A percentile compares a stretch with the other conserved stretches of the same genome.
Evolutionary conservation across 2,797 vertebrate genomes (phyloP).

Genomic region (Vultur gryphus): DNA sequence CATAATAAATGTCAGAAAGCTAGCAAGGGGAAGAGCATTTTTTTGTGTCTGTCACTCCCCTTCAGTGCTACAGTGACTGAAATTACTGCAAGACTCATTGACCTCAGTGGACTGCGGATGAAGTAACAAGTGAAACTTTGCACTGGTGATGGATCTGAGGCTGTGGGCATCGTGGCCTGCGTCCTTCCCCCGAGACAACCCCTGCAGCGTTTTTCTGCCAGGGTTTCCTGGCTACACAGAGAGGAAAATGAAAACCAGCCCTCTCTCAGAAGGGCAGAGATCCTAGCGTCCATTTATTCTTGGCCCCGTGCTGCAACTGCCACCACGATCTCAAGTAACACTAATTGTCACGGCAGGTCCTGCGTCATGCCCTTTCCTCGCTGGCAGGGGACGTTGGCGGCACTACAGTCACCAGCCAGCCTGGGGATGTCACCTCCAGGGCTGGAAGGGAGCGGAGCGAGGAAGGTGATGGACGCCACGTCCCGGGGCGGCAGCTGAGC

Average conservation of each 20-base stretch:
- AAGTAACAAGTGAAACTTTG: too few species aligned
- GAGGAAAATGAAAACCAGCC: not conserved
- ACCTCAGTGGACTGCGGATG: too few species aligned
- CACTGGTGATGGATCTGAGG: not conserved
- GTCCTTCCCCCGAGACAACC: not conserved
- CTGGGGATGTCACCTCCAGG: not conserved
- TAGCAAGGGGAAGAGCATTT: too few species aligned
- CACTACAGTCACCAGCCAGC: not conserved
- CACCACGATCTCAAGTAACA: accelerated
- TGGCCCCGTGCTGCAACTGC: not conserved
- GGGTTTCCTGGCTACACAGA: too few species aligned
- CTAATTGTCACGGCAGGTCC: not conserved
- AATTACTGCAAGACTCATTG: not conserved
- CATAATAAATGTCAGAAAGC: not conserved
- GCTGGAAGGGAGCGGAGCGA: not conserved
- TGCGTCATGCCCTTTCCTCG: not conserved
- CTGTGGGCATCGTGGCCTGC: accelerated
- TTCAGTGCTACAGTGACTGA: too few species aligned
- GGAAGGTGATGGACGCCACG: accelerated
- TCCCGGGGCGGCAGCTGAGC: not conserved
- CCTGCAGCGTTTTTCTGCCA: not conserved
- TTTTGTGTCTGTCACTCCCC: not conserved
- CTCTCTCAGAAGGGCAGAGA: not conserved
- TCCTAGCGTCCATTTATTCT: not conserved
- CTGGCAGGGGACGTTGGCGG: not conserved